Conservation (phyloP, 1,140 invertebrate species). For the Delia radicum region DNA sequence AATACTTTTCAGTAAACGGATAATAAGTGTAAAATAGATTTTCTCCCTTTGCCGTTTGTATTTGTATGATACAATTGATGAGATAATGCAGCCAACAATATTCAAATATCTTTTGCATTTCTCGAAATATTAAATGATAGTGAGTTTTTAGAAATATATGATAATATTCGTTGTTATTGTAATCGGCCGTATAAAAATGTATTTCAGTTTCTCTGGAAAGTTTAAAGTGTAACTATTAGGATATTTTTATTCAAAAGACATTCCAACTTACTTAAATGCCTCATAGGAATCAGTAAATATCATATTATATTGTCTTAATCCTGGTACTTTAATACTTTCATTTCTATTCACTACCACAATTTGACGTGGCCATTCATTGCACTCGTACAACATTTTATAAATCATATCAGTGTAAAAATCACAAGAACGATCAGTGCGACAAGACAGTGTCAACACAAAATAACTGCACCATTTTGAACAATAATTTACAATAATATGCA, state of each 20-base stretch:
- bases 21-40: slow-evolving; percentile 41
- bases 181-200: slow-evolving; percentile 35
- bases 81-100: slow-evolving; percentile 46
- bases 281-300: slow-evolving; percentile 44
- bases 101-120: slow-evolving; percentile 43
- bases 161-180: slow-evolving; percentile 46
- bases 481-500: too few species aligned
- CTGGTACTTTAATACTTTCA: too few species aligned
- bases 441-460: too few species aligned
- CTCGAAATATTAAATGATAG: slow-evolving; percentile 32
- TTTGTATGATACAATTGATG: slow-evolving; percentile 46
- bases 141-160: slow-evolving; percentile 45
- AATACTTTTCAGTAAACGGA: slow-evolving; percentile 33
- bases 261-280: slow-evolving; percentile 39
- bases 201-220: slow-evolving; percentile 34
- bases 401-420: too few species aligned
- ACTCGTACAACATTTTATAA: too few species aligned
- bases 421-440: too few species aligned
- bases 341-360: too few species aligned
- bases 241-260: not conserved
- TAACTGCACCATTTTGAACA: too few species aligned
- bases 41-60: slow-evolving; percentile 40
- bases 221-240: too few species aligned
- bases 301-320: slow-evolving; percentile 38
- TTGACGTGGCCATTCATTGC: too few species aligned